phyloP scores from a whole-genome alignment of 2,888 invertebrate genomes.

The Cephonodes hylas region DNA sequence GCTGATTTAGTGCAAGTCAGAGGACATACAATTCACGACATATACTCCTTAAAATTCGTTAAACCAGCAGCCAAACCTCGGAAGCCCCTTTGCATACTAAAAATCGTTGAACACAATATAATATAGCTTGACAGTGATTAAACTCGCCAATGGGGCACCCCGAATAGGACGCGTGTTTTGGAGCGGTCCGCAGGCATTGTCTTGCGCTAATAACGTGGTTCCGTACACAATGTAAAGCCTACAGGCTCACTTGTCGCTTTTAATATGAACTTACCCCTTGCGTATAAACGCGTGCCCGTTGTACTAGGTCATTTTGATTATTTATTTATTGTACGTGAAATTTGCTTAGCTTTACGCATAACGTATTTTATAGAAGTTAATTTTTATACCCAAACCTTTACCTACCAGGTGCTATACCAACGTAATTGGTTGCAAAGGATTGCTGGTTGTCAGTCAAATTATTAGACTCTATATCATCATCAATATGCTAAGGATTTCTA shows the following conservation, averaged over 20 bases:
- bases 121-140: neutral
- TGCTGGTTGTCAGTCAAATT: too few relatives aligned
- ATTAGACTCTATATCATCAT: too few relatives aligned
- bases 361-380: too few relatives aligned
- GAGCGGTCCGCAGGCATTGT: neutral
- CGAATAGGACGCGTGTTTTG: neutral
- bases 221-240: slow-evolving; percentile 15
- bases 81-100: too few relatives aligned
- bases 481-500: too few relatives aligned
- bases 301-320: slow-evolving; percentile 7
- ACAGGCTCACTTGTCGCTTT: slow-evolving; percentile 34
- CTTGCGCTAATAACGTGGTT: slow-evolving; percentile 13
- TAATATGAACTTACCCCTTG: slow-evolving; percentile 58
- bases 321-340: neutral
- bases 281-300: slow-evolving; percentile 1
- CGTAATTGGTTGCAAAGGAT: too few relatives aligned
- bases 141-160: neutral
- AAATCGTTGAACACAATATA: neutral
- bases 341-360: too few relatives aligned
- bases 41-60: too few relatives aligned
- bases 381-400: too few relatives aligned
- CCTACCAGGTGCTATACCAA: too few relatives aligned
- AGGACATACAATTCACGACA: too few relatives aligned
- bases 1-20: neutral
- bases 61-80: too few relatives aligned